These are phyloP conservation scores for Neosilurus hyrtlii DNA, from an alignment of 2,797 vertebrate species.

Conservation along the genomic window DNA sequence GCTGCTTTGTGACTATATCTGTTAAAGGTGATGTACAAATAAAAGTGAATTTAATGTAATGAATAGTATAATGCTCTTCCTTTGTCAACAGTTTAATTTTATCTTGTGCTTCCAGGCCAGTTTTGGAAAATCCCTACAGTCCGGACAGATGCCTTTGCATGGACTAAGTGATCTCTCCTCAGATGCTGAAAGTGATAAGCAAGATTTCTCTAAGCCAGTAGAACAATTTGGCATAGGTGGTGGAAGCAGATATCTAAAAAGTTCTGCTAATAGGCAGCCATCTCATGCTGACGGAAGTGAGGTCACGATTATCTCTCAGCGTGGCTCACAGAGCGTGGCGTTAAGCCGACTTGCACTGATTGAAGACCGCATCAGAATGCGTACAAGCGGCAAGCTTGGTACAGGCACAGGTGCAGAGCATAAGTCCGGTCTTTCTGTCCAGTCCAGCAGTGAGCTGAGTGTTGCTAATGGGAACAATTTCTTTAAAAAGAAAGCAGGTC, in stretches of 20 bases:
- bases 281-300: slow-evolving; percentile 40
- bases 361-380: slow-evolving; percentile 69
- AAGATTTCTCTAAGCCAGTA: slow-evolving; percentile 7
- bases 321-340: slow-evolving; percentile 60
- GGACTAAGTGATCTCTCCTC: slow-evolving; percentile 60
- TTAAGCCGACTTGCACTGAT: slow-evolving; percentile 72
- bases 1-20: background rate
- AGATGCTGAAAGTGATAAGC: slow-evolving; percentile 30
- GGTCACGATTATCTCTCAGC: slow-evolving; percentile 49
- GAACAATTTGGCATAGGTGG: slow-evolving; percentile 50
- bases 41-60: background rate
- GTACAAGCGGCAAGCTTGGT: background rate
- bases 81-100: background rate
- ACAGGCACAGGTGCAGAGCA: background rate
- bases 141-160: slow-evolving; percentile 34
- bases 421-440: slow-evolving; percentile 33
- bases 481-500: slow-evolving; percentile 64
- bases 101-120: slow-evolving; percentile 55
- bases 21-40: background rate
- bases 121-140: slow-evolving; percentile 41
- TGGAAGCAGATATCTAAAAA: slow-evolving; percentile 76
- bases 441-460: slow-evolving; percentile 49
- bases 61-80: background rate
- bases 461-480: slow-evolving; percentile 57
- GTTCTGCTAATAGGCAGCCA: slow-evolving; percentile 52